These are phyloP conservation scores for Sebastes taczanowskii DNA, from an alignment of 2,797 vertebrate genomes.

Conservation along the genomic window DNA sequence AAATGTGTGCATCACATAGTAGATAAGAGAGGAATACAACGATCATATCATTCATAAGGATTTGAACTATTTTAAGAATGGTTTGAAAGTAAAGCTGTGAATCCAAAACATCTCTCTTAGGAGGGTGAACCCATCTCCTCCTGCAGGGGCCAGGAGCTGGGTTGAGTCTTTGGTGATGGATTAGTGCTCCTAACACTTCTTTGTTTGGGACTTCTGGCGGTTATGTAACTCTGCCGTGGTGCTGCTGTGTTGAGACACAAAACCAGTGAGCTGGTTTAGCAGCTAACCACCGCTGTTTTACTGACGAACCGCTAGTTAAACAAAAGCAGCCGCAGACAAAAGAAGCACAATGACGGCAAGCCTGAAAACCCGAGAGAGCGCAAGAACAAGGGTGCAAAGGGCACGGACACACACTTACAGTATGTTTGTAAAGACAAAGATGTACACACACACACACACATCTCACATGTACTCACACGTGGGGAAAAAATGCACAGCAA, in stretches of 20 bases:
- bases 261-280: constrained; percentile 45
- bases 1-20: background rate
- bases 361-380: constrained; percentile 65
- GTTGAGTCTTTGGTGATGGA: constrained; percentile 4
- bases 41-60: background rate
- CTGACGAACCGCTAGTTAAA: constrained; percentile 39
- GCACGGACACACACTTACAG: constrained; percentile 10
- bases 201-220: constrained; percentile 60
- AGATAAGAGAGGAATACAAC: background rate
- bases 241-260: constrained; percentile 51
- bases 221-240: constrained; percentile 58
- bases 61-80: background rate
- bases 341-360: constrained; percentile 53
- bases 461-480: constrained; percentile 1
- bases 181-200: constrained; percentile 55
- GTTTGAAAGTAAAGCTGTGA: background rate
- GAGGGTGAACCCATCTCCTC: background rate
- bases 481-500: background rate
- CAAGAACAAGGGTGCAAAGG: constrained; percentile 43
- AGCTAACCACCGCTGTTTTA: constrained; percentile 39
- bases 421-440: constrained; percentile 7
- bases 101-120: background rate
- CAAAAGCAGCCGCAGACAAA: constrained; percentile 68
- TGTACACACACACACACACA: background rate
- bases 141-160: constrained; percentile 9